A percentile compares a stretch with the other conserved stretches of the same genome.
These are phyloP conservation scores for Coecobrya sp. DNA, from an alignment of 2,888 invertebrate species.

Conservation along the genomic window DNA sequence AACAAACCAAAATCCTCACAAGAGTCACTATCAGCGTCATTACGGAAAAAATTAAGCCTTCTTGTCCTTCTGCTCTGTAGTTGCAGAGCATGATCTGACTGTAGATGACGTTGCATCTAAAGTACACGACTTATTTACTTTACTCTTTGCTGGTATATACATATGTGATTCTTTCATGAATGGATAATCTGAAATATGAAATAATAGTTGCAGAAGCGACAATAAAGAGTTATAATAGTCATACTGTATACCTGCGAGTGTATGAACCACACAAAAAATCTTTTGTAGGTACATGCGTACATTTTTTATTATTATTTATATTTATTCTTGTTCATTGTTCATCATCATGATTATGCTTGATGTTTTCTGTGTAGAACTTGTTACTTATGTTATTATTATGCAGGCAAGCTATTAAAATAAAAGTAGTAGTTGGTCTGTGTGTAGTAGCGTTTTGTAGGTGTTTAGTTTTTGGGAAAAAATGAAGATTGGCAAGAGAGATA, in stretches of 20 bases:
- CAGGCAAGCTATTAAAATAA: background rate
- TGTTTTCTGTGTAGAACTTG: constrained; percentile 27
- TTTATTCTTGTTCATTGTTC: background rate
- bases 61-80: constrained; percentile 59
- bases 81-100: background rate
- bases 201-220: background rate
- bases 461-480: background rate
- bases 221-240: background rate
- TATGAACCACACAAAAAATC: no score
- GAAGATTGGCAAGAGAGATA: background rate
- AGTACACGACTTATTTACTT: background rate
- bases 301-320: background rate
- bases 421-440: background rate
- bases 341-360: background rate
- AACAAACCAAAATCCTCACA: constrained; percentile 51
- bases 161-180: background rate
- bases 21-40: constrained; percentile 41
- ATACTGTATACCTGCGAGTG: background rate
- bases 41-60: constrained; percentile 49
- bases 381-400: constrained; percentile 15
- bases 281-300: no score
- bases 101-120: background rate
- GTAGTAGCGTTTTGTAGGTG: constrained; percentile 13
- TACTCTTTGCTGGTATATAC: background rate
- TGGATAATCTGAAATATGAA: background rate